Conservation (phyloP, 1,140 invertebrate genomes). For the Ericerus pela region DNA sequence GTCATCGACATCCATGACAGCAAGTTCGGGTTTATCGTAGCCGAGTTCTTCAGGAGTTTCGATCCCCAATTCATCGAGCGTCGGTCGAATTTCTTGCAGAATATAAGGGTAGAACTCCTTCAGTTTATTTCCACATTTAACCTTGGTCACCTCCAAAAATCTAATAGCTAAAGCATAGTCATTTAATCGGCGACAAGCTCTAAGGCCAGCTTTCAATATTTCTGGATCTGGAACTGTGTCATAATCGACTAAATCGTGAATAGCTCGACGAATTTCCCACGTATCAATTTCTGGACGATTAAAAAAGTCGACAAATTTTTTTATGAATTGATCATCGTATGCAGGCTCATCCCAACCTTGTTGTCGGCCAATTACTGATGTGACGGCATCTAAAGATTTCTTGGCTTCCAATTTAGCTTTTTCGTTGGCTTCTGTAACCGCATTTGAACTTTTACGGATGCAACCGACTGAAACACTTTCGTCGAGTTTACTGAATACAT, state of each 20-base stretch:
- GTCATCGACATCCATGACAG: constrained; percentile 56
- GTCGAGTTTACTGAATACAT: too few relatives aligned
- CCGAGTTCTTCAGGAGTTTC: constrained; percentile 89
- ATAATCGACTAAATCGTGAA: constrained; percentile 58
- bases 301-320: constrained; percentile 71
- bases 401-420: neutral
- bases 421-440: neutral
- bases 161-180: constrained; percentile 84
- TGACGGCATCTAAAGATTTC: neutral
- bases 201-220: constrained; percentile 79
- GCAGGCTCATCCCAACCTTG: constrained; percentile 23
- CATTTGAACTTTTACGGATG: neutral
- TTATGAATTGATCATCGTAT: constrained; percentile 54
- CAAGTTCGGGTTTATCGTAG: constrained; percentile 93
- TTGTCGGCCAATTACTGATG: neutral
- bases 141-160: constrained; percentile 80
- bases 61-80: constrained; percentile 83
- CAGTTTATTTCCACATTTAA: constrained; percentile 69
- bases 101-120: constrained; percentile 82
- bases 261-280: constrained; percentile 86
- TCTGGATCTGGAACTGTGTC: constrained; percentile 91
- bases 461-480: too few relatives aligned
- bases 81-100: constrained; percentile 82
- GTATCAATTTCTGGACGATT: constrained; percentile 80
- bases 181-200: constrained; percentile 82